Base-by-base conservation (phyloP, 2,113 vertebrate genomes). In the Tylochromis polylepis region DNA sequence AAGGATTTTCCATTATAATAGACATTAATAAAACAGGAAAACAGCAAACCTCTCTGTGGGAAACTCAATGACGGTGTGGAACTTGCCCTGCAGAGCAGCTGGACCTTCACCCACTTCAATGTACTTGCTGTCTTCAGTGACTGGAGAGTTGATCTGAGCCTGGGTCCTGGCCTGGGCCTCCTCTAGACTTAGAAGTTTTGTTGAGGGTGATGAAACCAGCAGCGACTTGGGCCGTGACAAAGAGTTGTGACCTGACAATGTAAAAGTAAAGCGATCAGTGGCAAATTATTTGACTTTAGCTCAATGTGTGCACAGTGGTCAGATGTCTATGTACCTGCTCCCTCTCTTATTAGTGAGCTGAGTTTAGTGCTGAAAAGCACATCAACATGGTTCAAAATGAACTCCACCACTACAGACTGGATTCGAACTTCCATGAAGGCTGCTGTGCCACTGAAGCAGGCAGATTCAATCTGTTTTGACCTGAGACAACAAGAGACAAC, bases 401-500 rank as follows among this genome's bases (percentile, higher is more conserved):
- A 99, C 85, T 99, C 99, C 81, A 99, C 99, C 6, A 99, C 99
- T 16, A 99, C 98, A 0, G 99, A 99, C 96, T 99, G 99, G 93
- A 99, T 99, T 4, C 98, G 94, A 83, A 99, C 98, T 93, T 99
- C 99, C 98, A 99, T 99, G 95, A 99, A 99, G 57, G 99, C 99
- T 0, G 98, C 98, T 0, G 98, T 99, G n/a, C 99, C 98, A 0
- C 98, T 99, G 95, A 99, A 99, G 93, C 98, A 99, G 5, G 99
- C 98, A 0, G 98, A 99, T 91, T 99, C 98, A 3, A 99, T 99
- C 95, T 99, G 98, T 90, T 98, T 98, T 1, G 99, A 99, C 90
- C 99, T 99, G 91, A 81, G 15, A 20, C 38, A 60, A 36, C n/a
- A 38, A 29, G 7, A 62, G 18, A 3, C 3, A 56, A 10, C 24